phyloP scores from a whole-genome alignment of 2,113 vertebrate genomes.

The Eulemur rufifrons region DNA sequence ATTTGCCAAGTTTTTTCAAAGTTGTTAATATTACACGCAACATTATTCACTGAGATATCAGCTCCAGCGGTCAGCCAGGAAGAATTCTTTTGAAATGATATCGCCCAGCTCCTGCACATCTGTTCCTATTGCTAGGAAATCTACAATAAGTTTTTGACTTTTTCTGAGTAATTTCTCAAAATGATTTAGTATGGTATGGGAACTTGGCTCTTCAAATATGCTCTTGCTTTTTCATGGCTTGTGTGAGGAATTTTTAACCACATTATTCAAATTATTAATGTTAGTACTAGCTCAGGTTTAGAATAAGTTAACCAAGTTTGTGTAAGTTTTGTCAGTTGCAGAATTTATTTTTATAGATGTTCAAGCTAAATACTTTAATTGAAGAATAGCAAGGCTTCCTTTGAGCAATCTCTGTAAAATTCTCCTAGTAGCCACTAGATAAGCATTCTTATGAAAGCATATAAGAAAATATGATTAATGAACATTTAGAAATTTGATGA shows the following conservation, averaged over 20 bases:
- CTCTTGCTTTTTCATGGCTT: neutral
- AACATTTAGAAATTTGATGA: neutral
- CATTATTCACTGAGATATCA: neutral
- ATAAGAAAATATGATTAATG: neutral
- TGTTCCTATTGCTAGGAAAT: neutral
- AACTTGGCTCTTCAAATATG: neutral
- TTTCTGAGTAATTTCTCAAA: neutral
- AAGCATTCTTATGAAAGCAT: neutral
- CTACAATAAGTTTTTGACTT: neutral
- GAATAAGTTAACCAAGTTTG: neutral
- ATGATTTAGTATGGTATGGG: neutral
- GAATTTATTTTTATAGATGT: neutral
- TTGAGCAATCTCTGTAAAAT: neutral
- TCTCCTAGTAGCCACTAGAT: neutral
- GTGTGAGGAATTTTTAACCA: neutral
- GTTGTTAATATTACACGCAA: neutral
- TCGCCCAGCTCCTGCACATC: neutral
- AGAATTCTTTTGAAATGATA: neutral
- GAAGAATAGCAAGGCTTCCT: neutral
- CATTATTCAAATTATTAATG: neutral
- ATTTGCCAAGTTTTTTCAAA: neutral
- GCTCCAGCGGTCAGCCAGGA: neutral
- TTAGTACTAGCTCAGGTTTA: neutral
- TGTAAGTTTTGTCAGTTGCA: neutral
- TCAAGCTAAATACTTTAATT: neutral